Percentiles rank a stretch among this genome's conserved stretches.
phyloP scores from a whole-genome alignment of 2,113 vertebrate genomes.

The Syngnathus typhle region DNA sequence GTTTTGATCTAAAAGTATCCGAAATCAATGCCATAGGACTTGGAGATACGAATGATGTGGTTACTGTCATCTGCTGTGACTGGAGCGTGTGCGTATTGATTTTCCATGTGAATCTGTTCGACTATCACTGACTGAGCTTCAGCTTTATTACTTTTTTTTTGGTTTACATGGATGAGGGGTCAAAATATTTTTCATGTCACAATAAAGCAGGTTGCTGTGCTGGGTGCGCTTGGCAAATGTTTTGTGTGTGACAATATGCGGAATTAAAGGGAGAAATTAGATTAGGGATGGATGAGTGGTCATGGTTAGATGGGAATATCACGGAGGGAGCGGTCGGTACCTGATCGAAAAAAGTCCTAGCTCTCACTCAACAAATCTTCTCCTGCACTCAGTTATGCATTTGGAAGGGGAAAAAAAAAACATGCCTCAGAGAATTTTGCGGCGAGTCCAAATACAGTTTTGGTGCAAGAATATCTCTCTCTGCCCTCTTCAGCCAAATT shows the following conservation, averaged over 20 bases:
- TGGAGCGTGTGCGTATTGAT: constrained; percentile 26
- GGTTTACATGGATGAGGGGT: constrained; percentile 9
- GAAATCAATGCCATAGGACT: constrained; percentile 26
- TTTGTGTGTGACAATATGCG: constrained; percentile 29
- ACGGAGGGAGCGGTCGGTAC: constrained; percentile 20
- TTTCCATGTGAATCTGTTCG: constrained; percentile 30
- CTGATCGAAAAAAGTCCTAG: constrained; percentile 24
- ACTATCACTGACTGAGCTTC: constrained; percentile 19
- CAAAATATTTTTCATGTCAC: neutral
- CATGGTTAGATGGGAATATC: constrained; percentile 50
- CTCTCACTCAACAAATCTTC: constrained; percentile 7
- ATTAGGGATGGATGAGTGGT: constrained; percentile 54
- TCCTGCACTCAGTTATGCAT: too few relatives aligned
- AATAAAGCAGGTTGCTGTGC: neutral
- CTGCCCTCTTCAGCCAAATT: too few relatives aligned
- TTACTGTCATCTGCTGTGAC: constrained; percentile 17
- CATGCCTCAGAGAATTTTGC: too few relatives aligned
- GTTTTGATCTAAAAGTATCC: constrained; percentile 27
- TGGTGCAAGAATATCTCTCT: too few relatives aligned
- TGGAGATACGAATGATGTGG: constrained; percentile 10
- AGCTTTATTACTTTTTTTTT: neutral
- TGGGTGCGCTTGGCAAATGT: constrained; percentile 18
- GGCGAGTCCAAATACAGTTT: too few relatives aligned
- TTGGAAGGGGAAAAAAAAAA: too few relatives aligned
- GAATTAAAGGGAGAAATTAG: constrained; percentile 53